Percentiles rank a stretch among this genome's conserved stretches.
Evolutionary conservation across 2,113 vertebrate species (phyloP).

Genomic region (Acanthochromis polyacanthus): DNA sequence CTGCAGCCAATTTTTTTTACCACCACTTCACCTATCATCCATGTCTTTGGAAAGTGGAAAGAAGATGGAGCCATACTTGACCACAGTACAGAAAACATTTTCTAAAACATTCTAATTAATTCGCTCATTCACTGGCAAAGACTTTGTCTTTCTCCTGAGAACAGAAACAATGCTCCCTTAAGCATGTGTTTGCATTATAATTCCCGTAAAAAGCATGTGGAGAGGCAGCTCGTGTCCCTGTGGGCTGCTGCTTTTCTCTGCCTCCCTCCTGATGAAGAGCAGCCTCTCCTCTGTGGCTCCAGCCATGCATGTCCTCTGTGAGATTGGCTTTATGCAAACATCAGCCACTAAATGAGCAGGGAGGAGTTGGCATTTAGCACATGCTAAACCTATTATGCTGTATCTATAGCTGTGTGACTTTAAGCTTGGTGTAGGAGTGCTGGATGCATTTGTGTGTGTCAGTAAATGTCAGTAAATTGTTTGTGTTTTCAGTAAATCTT

Average conservation of each 20-base stretch:
- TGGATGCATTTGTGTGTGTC: neutral
- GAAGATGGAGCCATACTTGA: too few relatives aligned
- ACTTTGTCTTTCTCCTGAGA: neutral
- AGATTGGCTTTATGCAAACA: constrained; percentile 30
- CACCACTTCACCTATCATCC: too few relatives aligned
- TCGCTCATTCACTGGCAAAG: neutral
- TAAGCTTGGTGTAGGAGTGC: too few relatives aligned
- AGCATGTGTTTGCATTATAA: neutral
- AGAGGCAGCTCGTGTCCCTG: constrained; percentile 9
- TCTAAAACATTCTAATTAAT: too few relatives aligned
- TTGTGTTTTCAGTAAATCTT: neutral
- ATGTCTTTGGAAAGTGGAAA: too few relatives aligned
- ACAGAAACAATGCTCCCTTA: neutral
- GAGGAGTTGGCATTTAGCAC: constrained; percentile 41
- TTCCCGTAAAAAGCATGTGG: constrained; percentile 12
- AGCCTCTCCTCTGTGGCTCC: constrained; percentile 10
- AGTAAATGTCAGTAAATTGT: neutral
- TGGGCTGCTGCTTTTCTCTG: constrained; percentile 9
- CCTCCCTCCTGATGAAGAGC: constrained; percentile 6
- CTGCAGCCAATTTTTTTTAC: too few relatives aligned
- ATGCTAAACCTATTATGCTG: constrained; percentile 4
- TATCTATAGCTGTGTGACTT: constrained; percentile 10
- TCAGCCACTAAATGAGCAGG: constrained; percentile 22
- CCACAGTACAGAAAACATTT: too few relatives aligned
- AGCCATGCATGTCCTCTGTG: constrained; percentile 34